Evolutionary conservation across 37 sponge, comb jelly and placozoan genomes (phyloP), one percentile per base, ranked within the genome.

Genomic region (Lycopodina hypogea): DNA sequence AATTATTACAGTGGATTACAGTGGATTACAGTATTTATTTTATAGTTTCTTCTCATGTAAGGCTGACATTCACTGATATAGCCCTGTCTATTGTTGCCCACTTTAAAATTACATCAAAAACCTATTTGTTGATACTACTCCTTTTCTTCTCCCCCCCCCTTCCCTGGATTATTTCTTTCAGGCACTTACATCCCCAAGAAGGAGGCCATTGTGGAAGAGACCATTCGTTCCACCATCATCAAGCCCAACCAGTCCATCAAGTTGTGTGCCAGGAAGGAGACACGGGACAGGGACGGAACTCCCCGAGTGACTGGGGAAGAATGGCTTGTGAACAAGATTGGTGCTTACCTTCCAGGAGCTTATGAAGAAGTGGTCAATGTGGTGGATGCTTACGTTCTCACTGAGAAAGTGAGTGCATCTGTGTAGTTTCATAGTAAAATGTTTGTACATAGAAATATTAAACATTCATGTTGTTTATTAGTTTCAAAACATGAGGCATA

Each of bases 291-390:
- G 37, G 88, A 87, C 64, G 96, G 96, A 21, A 84, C 76, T 63
- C 83, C 84, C 29, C 87, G 99, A 42, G 96, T 99, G 62, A 96
- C 96, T 42, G 99, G 99, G 38, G 99, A 99, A 69, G 99, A 99
- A 72, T 99, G 99, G 99, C 76, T 96, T 56, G 95, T 99, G 57
- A 90, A 89, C 80, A 90, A 99, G 85, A 84, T 96, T 42, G 99
- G 99, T 23, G 99, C 99, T 65, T 99, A 99, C 85, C 93, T 99
- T 21, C 99, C 99, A 19, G 96, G 96, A 24, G 99, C 99, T 34
- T 96, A 99, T 58, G 99, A 99, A 82, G 96, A 99, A 64, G 99
- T 99, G 32, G 89, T 96, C 30, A 96, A 95, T 57, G 63, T 86
- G 0, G 90, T 96, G 59, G 88, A 94, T 77, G 99, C 99, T 26